Base-by-base conservation (phyloP, 64 coral and sea anemone genomes). In the Montipora sp. region DNA sequence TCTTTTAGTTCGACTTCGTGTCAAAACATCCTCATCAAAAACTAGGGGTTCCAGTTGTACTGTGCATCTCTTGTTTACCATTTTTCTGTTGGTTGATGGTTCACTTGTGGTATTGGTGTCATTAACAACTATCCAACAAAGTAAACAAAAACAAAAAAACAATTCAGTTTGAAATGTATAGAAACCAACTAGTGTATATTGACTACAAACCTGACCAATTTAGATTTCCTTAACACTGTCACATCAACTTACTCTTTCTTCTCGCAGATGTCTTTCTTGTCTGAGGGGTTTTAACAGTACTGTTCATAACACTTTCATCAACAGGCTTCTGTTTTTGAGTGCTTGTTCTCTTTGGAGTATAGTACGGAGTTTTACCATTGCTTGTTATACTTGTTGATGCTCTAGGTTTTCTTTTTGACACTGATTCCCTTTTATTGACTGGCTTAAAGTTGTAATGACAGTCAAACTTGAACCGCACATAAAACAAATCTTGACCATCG, bases 381-480 rank as follows among this genome's bases (percentile, higher is more conserved):
- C 8, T 51, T 46, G 11, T 6, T 8, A 45, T 7, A 69, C 27
- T 46, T 46, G 1, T 66, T 15, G 13, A 27, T 15, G 4, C 7
- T 3, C 1, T 11, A 20, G 3, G 36, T 50, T 51, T 24, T 18
- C 59, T 80, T 80, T 80, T 89, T 77, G 73, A 89, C n/a, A 7
- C 10, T 4, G 75, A 78, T 22, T 89, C 51, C 10, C 60, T 90
- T 69, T 80, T 90, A 7, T 51, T 80, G 5, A 86, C 91, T 23
- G 75, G 22, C 24, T 93, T 27, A 79, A 93, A 61, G 48, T 80
- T 73, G 22, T 81, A 77, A 19, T 93, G 3, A 51, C 22, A 1
- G 77, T 93, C 91, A 88, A 93, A 93, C 12, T 48, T 77, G 21
- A 80, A 93, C 21, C 81, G 75, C n/a, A 93, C 61, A 53, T 80